Conservation (phyloP, 2,888 invertebrate species). For the Pterostichus madidus region DNA sequence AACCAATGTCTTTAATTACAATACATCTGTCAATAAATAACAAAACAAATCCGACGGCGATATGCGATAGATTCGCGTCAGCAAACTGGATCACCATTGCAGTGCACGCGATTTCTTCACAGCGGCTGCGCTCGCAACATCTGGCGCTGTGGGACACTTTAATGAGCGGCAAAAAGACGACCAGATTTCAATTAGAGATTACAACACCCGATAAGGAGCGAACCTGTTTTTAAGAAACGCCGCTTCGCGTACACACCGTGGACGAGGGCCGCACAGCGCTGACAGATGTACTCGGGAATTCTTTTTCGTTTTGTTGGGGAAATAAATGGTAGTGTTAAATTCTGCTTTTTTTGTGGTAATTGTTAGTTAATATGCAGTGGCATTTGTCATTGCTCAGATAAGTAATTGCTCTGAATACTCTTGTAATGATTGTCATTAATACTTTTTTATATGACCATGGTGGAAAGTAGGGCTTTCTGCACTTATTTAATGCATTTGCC, state of each 20-base stretch:
- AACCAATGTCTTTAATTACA: slow-evolving; percentile 24
- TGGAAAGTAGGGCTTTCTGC: too few species aligned
- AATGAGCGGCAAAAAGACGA: slow-evolving; percentile 63
- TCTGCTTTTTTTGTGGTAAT: not conserved
- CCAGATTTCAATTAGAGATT: slow-evolving; percentile 67
- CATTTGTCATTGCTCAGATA: slow-evolving; percentile 12
- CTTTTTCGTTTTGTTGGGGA: slow-evolving; percentile 18
- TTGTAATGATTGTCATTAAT: not conserved
- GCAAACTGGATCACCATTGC: slow-evolving; percentile 39
- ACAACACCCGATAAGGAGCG: slow-evolving; percentile 65
- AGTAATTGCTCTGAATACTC: slow-evolving; percentile 32
- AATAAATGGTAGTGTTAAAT: slow-evolving; percentile 13
- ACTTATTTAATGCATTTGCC: too few species aligned
- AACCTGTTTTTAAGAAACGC: slow-evolving; percentile 62
- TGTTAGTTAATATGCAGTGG: slow-evolving; percentile 1
- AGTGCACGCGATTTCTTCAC: slow-evolving; percentile 59
- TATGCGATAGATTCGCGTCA: not conserved
- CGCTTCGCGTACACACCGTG: not conserved
- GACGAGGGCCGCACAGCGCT: slow-evolving; percentile 4
- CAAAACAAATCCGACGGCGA: not conserved
- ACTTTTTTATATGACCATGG: too few species aligned
- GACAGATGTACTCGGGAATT: slow-evolving; percentile 35
- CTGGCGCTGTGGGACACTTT: slow-evolving; percentile 59
- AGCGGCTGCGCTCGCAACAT: slow-evolving; percentile 32
- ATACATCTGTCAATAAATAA: slow-evolving; percentile 24